These are phyloP conservation scores for Sympetrum striolatum DNA, from an alignment of 2,888 invertebrate species.

Conservation along the genomic window DNA sequence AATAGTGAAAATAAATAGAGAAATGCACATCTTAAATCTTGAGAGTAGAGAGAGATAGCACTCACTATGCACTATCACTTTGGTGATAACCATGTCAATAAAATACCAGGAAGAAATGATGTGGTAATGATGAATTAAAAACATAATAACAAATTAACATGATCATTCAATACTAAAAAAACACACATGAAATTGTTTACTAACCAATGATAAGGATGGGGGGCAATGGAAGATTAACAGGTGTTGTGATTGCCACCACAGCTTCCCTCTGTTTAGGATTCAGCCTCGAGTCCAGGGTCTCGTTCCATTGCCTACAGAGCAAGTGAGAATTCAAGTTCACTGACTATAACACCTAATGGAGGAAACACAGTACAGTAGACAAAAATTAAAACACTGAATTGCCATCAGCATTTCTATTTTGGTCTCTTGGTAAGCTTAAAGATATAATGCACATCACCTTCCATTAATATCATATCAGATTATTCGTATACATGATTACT, in stretches of 20 bases:
- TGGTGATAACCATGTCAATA: too few relatives aligned
- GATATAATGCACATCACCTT: too few relatives aligned
- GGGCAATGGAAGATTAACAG: constrained; percentile 67
- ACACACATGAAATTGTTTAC: constrained; percentile 27
- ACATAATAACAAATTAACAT: too few relatives aligned
- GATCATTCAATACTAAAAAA: too few relatives aligned
- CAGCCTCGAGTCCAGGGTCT: constrained; percentile 67
- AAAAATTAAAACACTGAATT: not conserved
- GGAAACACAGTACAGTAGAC: not conserved
- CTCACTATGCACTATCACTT: too few relatives aligned
- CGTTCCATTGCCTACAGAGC: constrained; percentile 67
- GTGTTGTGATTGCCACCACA: constrained; percentile 76
- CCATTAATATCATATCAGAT: too few relatives aligned
- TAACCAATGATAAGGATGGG: constrained; percentile 73
- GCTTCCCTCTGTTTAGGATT: constrained; percentile 83
- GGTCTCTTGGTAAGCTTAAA: not conserved
- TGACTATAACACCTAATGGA: not conserved
- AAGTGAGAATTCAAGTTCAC: constrained; percentile 6
- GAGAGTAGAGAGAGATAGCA: too few relatives aligned
- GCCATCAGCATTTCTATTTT: not conserved
- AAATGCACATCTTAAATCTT: too few relatives aligned
- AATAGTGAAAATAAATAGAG: too few relatives aligned
- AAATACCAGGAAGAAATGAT: too few relatives aligned
- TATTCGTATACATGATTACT: too few relatives aligned
- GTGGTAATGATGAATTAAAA: too few relatives aligned